phyloP scores from a whole-genome alignment of 1,140 invertebrate genomes.

The Atta texana region DNA sequence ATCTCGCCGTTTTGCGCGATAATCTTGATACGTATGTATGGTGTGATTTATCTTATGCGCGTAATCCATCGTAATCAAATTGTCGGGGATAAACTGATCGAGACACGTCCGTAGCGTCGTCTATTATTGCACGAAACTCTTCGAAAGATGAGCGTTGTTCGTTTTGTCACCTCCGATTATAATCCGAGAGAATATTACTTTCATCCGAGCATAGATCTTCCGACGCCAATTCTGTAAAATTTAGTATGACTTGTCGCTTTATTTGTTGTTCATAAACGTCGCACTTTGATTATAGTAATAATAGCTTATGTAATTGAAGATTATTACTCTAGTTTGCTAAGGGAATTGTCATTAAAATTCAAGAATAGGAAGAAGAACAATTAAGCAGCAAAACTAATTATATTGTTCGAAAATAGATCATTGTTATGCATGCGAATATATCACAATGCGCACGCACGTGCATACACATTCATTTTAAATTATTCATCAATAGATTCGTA shows the following conservation, averaged over 20 bases:
- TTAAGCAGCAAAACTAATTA: slow-evolving; percentile 11
- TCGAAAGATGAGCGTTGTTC: background rate
- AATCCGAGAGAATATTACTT: slow-evolving; percentile 8
- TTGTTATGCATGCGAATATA: background rate
- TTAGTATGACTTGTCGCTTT: background rate
- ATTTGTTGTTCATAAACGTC: background rate
- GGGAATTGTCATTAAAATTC: background rate
- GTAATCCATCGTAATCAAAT: slow-evolving; percentile 57
- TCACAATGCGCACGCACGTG: background rate
- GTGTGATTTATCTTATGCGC: slow-evolving; percentile 32
- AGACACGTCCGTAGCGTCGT: slow-evolving; percentile 2
- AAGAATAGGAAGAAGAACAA: background rate
- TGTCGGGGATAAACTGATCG: slow-evolving; percentile 29
- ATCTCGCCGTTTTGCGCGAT: slow-evolving; percentile 39
- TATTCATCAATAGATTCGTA: too few species aligned
- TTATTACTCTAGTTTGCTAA: background rate
- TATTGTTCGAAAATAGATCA: background rate
- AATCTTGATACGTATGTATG: slow-evolving; percentile 8
- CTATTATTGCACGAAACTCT: background rate
- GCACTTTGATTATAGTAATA: background rate
- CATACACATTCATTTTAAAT: background rate
- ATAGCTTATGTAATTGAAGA: slow-evolving; percentile 5
- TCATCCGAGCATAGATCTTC: background rate
- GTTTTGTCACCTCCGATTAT: background rate
- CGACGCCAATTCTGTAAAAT: background rate